A percentile compares a stretch with the other conserved stretches of the same genome.
These are phyloP conservation scores for Deroplatys truncata DNA, from an alignment of 2,888 invertebrate genomes.

Conservation along the genomic window DNA sequence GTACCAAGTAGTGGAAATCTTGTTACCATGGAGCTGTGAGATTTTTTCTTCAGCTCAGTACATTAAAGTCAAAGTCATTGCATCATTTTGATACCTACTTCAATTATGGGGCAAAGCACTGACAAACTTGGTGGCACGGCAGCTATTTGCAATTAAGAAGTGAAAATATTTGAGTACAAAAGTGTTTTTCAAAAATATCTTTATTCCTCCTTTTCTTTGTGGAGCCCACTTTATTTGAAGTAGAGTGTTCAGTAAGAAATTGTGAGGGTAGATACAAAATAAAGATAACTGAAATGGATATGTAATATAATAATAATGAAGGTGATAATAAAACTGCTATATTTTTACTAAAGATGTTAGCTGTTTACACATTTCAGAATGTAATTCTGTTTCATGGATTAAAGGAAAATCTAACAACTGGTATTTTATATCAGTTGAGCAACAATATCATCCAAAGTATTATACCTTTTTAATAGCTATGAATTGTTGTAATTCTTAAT, in stretches of 20 bases:
- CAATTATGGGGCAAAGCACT: neutral
- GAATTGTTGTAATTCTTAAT: neutral
- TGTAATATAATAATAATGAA: neutral
- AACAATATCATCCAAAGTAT: neutral
- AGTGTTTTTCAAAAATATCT: neutral
- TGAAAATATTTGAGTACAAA: neutral
- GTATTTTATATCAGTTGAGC: neutral
- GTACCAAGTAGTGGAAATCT: neutral
- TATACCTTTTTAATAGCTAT: neutral
- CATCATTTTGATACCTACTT: neutral
- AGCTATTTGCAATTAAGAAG: neutral
- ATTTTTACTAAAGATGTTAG: neutral
- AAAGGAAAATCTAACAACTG: neutral
- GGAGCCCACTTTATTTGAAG: neutral
- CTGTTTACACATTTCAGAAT: neutral
- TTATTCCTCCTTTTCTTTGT: neutral
- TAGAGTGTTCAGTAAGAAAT: neutral
- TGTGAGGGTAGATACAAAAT: neutral
- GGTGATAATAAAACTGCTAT: neutral
- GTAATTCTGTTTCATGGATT: neutral
- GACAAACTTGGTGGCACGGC: neutral
- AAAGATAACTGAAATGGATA: neutral
- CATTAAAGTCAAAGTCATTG: neutral
- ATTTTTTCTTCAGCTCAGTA: neutral
- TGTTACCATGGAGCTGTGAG: neutral